A percentile compares a stretch with the other conserved stretches of the same genome.
Evolutionary conservation across 2,888 invertebrate genomes (phyloP).

Genomic region (Caenorhabditis becei): DNA sequence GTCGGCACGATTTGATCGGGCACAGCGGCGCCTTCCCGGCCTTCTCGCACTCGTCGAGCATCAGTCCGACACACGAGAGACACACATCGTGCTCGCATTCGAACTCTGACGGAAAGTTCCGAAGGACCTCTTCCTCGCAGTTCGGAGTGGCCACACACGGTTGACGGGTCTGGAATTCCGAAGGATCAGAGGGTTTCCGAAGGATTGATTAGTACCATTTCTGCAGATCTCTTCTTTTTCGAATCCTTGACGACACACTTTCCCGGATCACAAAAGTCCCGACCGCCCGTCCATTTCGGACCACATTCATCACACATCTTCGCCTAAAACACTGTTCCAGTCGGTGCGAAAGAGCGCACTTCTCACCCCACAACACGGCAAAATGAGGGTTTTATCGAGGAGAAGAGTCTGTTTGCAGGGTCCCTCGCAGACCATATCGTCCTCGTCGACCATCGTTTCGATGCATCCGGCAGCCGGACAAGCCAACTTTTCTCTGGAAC

Average conservation of each 20-base stretch:
- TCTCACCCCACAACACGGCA: constrained; percentile 67
- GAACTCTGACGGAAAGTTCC: constrained; percentile 74
- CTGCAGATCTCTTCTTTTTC: constrained; percentile 51
- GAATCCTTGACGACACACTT: constrained; percentile 59
- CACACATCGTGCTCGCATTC: constrained; percentile 77
- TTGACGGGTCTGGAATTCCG: constrained; percentile 31
- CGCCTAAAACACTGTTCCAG: constrained; percentile 34
- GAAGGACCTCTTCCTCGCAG: constrained; percentile 72
- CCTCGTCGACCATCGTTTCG: constrained; percentile 62
- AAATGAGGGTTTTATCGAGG: constrained; percentile 45
- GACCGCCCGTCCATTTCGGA: constrained; percentile 50
- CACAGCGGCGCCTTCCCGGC: constrained; percentile 68
- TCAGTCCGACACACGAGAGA: constrained; percentile 65
- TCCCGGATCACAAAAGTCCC: constrained; percentile 55
- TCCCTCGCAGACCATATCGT: constrained; percentile 67
- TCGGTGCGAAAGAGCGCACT: not conserved
- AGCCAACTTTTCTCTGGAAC: constrained; percentile 57
- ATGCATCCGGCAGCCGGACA: constrained; percentile 67
- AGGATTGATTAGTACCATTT: too few species aligned
- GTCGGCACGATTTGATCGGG: constrained; percentile 69
- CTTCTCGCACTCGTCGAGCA: constrained; percentile 69
- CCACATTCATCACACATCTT: constrained; percentile 64
- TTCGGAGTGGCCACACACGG: constrained; percentile 40
- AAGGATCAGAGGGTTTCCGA: not conserved
- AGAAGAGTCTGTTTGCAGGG: constrained; percentile 58